Conservation (phyloP, 2,113 vertebrate genomes). For the Lampris megalopsis region DNA sequence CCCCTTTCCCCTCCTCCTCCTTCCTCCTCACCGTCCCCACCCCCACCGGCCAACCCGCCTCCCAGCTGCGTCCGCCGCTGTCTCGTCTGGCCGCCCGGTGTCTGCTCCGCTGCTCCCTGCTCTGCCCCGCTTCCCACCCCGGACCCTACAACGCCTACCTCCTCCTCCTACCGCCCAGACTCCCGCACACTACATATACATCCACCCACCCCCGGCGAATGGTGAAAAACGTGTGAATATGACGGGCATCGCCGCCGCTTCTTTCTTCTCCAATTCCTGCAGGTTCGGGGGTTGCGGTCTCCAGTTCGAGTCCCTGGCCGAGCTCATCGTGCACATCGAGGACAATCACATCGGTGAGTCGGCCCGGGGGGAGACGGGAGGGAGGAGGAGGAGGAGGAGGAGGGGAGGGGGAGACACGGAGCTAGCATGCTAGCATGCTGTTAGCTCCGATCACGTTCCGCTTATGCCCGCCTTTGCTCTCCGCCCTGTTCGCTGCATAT, state of each 20-base stretch:
- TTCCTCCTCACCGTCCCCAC: constrained; percentile 68
- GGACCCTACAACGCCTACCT: constrained; percentile 65
- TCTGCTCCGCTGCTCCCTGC: constrained; percentile 76
- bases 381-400: constrained; percentile 10
- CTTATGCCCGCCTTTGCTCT: too few relatives aligned
- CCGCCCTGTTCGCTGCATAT: neutral
- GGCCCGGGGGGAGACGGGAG: neutral
- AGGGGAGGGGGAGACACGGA: constrained; percentile 23
- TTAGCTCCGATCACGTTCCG: too few relatives aligned
- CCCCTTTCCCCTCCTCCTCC: constrained; percentile 53
- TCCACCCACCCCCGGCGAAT: constrained; percentile 62
- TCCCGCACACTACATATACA: constrained; percentile 10
- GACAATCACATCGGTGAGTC: constrained; percentile 92
- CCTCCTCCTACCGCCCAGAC: constrained; percentile 56
- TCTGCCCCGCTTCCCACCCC: constrained; percentile 70
- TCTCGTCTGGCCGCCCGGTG: constrained; percentile 80
- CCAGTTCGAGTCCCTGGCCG: constrained; percentile 92
- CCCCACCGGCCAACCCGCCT: constrained; percentile 79
- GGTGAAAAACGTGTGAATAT: constrained; percentile 81
- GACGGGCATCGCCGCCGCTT: constrained; percentile 97
- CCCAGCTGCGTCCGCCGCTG: constrained; percentile 82
- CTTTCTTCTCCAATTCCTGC: constrained; percentile 98
- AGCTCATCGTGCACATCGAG: constrained; percentile 97
- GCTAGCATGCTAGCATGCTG: constrained; percentile 41
- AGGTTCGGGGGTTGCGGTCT: constrained; percentile 96